These are phyloP conservation scores for Channa maculata DNA, from an alignment of 2,113 vertebrate species.

Conservation along the genomic window DNA sequence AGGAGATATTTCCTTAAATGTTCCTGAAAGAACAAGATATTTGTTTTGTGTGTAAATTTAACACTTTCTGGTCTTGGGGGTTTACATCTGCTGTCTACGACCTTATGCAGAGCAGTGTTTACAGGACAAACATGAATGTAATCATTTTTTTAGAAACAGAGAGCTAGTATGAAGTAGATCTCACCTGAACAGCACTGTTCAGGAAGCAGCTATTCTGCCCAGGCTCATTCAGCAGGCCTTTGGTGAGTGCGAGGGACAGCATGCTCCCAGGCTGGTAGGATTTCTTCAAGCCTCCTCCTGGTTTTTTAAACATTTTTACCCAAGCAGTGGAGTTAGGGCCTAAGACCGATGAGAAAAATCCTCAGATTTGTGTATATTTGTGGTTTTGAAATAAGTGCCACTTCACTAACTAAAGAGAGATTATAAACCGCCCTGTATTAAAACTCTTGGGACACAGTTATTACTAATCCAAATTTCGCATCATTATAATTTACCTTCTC, in stretches of 20 bases:
- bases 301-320: constrained; percentile 95
- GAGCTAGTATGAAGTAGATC: constrained; percentile 17
- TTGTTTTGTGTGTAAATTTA: too few species aligned
- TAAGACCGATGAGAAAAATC: constrained; percentile 51
- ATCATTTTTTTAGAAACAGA: neutral
- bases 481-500: constrained; percentile 69
- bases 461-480: too few species aligned
- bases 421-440: constrained; percentile 11
- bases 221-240: constrained; percentile 95
- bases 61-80: too few species aligned
- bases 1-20: too few species aligned
- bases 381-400: neutral
- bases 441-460: constrained; percentile 21
- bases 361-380: neutral
- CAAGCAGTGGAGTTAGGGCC: constrained; percentile 90
- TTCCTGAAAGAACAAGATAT: too few species aligned
- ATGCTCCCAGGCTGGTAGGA: constrained; percentile 96
- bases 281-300: constrained; percentile 90
- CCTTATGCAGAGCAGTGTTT: too few species aligned
- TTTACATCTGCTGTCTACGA: too few species aligned
- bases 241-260: constrained; percentile 94
- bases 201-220: constrained; percentile 99
- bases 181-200: constrained; percentile 99
- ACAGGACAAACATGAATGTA: too few species aligned
- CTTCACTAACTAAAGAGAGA: too few species aligned